Evolutionary conservation across 2,888 invertebrate species (phyloP).

Genomic region (Perizoma flavofasciatum): DNA sequence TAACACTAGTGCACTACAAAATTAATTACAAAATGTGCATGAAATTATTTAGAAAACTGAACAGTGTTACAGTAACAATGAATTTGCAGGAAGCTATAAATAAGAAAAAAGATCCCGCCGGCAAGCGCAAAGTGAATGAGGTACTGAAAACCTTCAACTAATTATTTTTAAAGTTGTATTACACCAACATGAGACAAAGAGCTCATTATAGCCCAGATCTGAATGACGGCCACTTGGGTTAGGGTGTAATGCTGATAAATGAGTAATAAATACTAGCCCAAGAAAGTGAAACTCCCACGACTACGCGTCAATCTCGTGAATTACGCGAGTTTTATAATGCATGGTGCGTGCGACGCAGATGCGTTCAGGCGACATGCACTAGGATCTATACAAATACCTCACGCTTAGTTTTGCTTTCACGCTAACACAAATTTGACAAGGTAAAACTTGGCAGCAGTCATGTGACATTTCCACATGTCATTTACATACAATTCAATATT

Average conservation of each 20-base stretch:
- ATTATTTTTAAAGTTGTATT: constrained; percentile 50
- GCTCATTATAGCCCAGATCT: constrained; percentile 33
- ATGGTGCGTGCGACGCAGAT: not conserved
- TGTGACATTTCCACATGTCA: no score
- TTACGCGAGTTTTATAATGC: not conserved
- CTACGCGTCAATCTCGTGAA: not conserved
- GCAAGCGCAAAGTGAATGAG: constrained; percentile 82
- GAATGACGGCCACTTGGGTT: constrained; percentile 9
- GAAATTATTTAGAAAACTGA: constrained; percentile 21
- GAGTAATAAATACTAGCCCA: not conserved
- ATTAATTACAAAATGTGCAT: constrained; percentile 19
- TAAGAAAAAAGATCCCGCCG: constrained; percentile 79
- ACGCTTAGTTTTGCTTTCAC: no score
- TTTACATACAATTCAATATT: no score
- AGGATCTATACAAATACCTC: no score
- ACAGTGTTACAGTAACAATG: constrained; percentile 66
- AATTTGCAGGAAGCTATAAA: constrained; percentile 82
- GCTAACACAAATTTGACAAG: no score
- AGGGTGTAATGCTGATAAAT: not conserved
- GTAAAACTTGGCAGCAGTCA: no score
- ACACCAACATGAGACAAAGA: constrained; percentile 73
- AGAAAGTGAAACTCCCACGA: constrained; percentile 1
- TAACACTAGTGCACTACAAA: constrained; percentile 2
- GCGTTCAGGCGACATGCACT: not conserved
- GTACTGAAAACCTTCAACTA: constrained; percentile 83